Evolutionary conservation across 2,797 vertebrate genomes (phyloP).

Genomic region (Hyperoplus lanceolatus): DNA sequence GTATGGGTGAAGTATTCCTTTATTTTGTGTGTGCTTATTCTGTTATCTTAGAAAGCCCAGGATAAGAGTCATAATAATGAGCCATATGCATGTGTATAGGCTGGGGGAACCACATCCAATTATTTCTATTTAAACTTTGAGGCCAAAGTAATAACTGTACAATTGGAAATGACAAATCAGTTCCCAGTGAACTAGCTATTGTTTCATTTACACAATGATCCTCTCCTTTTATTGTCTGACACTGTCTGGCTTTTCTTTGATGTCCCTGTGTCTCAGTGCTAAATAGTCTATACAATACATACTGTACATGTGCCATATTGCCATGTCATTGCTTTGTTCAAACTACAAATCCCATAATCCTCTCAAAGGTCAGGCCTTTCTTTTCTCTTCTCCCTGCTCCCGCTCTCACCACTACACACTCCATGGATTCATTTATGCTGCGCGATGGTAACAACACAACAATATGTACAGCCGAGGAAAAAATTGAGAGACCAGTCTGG

Average conservation of each 20-base stretch:
- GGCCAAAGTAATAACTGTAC: not conserved
- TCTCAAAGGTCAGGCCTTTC: slow-evolving; percentile 74
- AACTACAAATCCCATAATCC: slow-evolving; percentile 80
- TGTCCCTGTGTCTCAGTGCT: slow-evolving; percentile 42
- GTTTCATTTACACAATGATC: slow-evolving; percentile 36
- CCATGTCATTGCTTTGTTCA: slow-evolving; percentile 68
- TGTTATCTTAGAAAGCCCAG: too few relatives aligned
- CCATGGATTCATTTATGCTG: slow-evolving; percentile 53
- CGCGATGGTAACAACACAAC: slow-evolving; percentile 58
- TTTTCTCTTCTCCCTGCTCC: slow-evolving; percentile 45
- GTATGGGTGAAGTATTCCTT: too few relatives aligned
- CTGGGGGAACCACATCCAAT: not conserved
- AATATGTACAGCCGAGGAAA: slow-evolving; percentile 56
- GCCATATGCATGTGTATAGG: too few relatives aligned
- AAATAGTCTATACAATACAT: slow-evolving; percentile 65
- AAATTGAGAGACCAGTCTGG: slow-evolving; percentile 30
- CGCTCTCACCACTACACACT: slow-evolving; percentile 39
- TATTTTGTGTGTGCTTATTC: not conserved
- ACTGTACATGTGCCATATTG: slow-evolving; percentile 70
- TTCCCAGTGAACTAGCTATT: slow-evolving; percentile 5
- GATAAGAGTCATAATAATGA: too few relatives aligned
- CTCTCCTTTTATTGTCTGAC: slow-evolving; percentile 34
- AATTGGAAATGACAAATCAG: slow-evolving; percentile 22
- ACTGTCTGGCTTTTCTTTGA: slow-evolving; percentile 38
- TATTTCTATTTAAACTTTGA: not conserved